Evolutionary conservation across 2,888 invertebrate species (phyloP).

Genomic region (Pseudolycoriella hygida): DNA sequence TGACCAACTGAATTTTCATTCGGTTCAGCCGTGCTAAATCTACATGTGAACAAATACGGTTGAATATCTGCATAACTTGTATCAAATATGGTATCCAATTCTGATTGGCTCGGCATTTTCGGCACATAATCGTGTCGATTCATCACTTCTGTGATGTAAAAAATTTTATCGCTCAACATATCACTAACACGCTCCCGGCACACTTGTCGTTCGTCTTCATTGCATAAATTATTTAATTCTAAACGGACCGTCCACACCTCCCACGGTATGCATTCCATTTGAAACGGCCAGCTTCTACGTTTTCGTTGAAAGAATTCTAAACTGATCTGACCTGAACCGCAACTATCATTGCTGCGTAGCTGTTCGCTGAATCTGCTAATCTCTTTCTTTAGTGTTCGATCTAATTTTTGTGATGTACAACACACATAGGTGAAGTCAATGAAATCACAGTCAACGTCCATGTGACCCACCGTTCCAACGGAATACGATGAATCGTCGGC

Average conservation of each 20-base stretch:
- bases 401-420: slow-evolving; percentile 67
- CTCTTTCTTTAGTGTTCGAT: slow-evolving; percentile 52
- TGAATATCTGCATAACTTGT: slow-evolving; percentile 85
- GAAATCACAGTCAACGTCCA: slow-evolving; percentile 95
- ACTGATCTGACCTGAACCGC: slow-evolving; percentile 70
- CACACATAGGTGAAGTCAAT: slow-evolving; percentile 96
- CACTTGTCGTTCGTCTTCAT: slow-evolving; percentile 72
- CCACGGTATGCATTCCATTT: slow-evolving; percentile 89
- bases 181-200: slow-evolving; percentile 79
- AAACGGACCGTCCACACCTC: slow-evolving; percentile 95
- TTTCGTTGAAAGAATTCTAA: slow-evolving; percentile 91
- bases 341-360: slow-evolving; percentile 51
- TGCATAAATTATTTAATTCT: slow-evolving; percentile 68
- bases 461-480: slow-evolving; percentile 87
- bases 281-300: slow-evolving; percentile 76
- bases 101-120: slow-evolving; percentile 83
- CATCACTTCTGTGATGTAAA: slow-evolving; percentile 89
- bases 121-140: slow-evolving; percentile 93
- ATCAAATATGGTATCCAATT: slow-evolving; percentile 88
- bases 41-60: slow-evolving; percentile 90
- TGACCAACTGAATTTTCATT: slow-evolving; percentile 66
- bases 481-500: slow-evolving; percentile 88
- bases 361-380: slow-evolving; percentile 64
- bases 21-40: slow-evolving; percentile 64
- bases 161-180: slow-evolving; percentile 77